Percentiles rank a stretch among this genome's conserved stretches.
These are phyloP conservation scores for Quadroppia sp. DNA, from an alignment of 2,888 invertebrate species.

Conservation along the genomic window DNA sequence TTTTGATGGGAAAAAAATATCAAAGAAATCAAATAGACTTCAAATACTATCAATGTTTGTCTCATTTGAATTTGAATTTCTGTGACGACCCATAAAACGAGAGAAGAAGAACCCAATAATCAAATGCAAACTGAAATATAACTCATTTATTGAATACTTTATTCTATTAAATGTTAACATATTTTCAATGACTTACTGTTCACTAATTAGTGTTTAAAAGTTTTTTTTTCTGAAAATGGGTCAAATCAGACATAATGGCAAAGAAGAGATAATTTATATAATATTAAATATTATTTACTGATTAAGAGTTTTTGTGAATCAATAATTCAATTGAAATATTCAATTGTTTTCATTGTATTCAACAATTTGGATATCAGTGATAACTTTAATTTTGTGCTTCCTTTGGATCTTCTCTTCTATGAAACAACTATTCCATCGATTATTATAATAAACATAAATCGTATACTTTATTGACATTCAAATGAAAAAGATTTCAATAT, in stretches of 20 bases:
- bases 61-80: not conserved
- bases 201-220: not conserved
- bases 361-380: no score
- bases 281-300: slow-evolving; percentile 8
- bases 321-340: no score
- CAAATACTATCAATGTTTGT: slow-evolving; percentile 18
- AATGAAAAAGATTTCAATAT: no score
- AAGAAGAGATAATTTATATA: slow-evolving; percentile 26
- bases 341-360: no score
- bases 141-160: not conserved
- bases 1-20: not conserved
- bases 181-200: slow-evolving; percentile 27
- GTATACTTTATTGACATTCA: no score
- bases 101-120: slow-evolving; percentile 13
- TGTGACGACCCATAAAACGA: slow-evolving; percentile 2
- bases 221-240: not conserved
- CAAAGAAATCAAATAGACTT: not conserved
- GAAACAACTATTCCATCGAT: no score
- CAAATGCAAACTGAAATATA: not conserved
- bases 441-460: no score
- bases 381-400: no score
- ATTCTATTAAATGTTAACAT: slow-evolving; percentile 3
- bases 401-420: no score
- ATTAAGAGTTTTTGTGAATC: not conserved
- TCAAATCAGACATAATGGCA: slow-evolving; percentile 24